Evolutionary conservation across 2,113 vertebrate genomes (phyloP), one percentile per base, ranked within the genome.

Genomic region (Cyprinodon variegatus): DNA sequence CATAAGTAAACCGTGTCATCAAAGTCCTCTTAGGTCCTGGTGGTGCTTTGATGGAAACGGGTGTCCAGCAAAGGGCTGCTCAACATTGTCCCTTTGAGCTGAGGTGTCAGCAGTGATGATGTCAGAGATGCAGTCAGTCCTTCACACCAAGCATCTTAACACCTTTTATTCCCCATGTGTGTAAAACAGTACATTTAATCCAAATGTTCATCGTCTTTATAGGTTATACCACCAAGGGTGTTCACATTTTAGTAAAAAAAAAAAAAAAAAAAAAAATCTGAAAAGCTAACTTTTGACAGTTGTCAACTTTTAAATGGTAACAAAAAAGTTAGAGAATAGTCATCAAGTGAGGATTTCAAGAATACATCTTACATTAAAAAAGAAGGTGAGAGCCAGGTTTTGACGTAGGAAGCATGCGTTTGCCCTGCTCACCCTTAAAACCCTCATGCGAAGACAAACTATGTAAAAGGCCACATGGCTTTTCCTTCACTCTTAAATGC

Each of bases 331-430:
- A 86, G 71, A 68, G 82, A 73, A 72, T 69, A 88, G 80, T 83
- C 85, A 87, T 92, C 70, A 39, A 83, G 88, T 79, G 83, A 87
- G 80, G 84, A 82, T 91, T 93, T 94, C 84, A 93, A 90, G 88
- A 92, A 88, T 86, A 90, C 90, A 93, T 89, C 84, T 90, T 93
- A 93, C 91, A 93, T 91, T 93, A 94, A 87, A 92, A 88, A 88
- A 90, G 81, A 71, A 53, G 20, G 17, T 9, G 84, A 89, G 81
- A 86, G 92, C 83, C 83, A 75, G 75, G 78, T 84, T 86, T 76
- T 86, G 72, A 79, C 86, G 84, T 83, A 86, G 88, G 88, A 87
- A 90, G 86, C 86, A 90, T 93, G 91, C 90, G 88, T 87, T 89
- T 78, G 77, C 67, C 81, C 86, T 82, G 83, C 77, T 84, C 83